Evolutionary conservation across 2,113 vertebrate genomes (phyloP), one percentile per base, ranked within the genome.

Genomic region (Capreolus pygargus): DNA sequence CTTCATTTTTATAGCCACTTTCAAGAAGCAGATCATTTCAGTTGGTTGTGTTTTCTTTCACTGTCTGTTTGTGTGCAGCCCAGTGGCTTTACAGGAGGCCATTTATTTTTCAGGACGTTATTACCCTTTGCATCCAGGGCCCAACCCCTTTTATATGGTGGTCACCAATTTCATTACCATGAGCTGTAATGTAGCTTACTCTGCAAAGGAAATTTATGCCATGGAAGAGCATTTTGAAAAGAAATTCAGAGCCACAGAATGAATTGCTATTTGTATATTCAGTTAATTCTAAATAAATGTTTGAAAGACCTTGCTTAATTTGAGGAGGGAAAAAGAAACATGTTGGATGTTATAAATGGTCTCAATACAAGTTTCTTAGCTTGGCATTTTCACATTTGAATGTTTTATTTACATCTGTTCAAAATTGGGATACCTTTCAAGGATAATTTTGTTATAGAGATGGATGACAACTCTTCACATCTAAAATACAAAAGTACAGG

Each of bases 321-420:
- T 95, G 30, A 47, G 43, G 92, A 92, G 82, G 93, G 55, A 86
- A 10, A 21, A 17, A 50, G 78, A 60, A 95, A 7, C 86, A 79
- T 89, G 33, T 45, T 93, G 33, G 30, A 33, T 33, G 89, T 58
- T 43, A 58, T 27, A 3, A 96, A 94, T 78, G 28, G 14, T 87
- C 95, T 74, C 55, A 67, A 79, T 97, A 27, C 82, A 84, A 78
- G 79, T 83, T 97, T 97, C 86, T 43, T 47, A 89, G 90, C 96
- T 97, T 98, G 97, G 94, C 97, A 91, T 95, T 7, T 97, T 95
- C 92, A 94, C 78, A 60, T 91, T 84, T 87, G 84, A 95, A 67
- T 93, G 95, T 95, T 97, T 97, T 97, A 74, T 97, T 97, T 97
- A 97, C 95, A 96, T 97, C 93, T 96, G 83, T 83, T 97, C 74